Conservation (phyloP, 1,140 invertebrate genomes). For the Halyomorpha halys region DNA sequence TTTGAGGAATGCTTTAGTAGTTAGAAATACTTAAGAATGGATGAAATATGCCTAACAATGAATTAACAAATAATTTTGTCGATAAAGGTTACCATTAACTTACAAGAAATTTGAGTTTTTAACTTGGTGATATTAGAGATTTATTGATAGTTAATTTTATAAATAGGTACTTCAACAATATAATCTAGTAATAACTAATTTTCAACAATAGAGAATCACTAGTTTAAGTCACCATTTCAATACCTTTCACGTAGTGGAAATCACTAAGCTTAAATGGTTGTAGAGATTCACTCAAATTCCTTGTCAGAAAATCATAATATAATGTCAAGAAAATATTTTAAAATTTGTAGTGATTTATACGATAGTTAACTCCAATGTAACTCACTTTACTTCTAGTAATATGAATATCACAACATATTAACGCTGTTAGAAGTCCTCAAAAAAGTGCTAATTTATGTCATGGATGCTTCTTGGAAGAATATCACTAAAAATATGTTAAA, state of each 20-base stretch:
- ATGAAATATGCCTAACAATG: not conserved
- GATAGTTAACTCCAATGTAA: conserved; percentile 3
- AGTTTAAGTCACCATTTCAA: not conserved
- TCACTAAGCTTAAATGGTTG: not conserved
- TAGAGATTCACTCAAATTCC: not conserved
- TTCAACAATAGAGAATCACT: not conserved
- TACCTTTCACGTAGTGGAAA: conserved; percentile 1
- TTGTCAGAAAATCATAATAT: conserved; percentile 21
- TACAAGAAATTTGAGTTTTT: not conserved
- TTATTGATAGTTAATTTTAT: too few relatives aligned
- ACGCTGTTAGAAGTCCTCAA: conserved; percentile 21
- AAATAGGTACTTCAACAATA: too few relatives aligned
- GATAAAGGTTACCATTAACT: not conserved
- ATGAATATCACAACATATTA: conserved; percentile 25
- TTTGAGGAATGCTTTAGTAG: conserved; percentile 12
- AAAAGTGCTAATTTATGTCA: conserved; percentile 20
- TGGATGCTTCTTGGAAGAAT: conserved; percentile 24
- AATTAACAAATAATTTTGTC: conserved; percentile 8
- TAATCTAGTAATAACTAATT: too few relatives aligned
- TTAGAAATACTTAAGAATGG: conserved; percentile 6
- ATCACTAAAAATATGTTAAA: conserved; percentile 14
- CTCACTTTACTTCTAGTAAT: conserved; percentile 3
- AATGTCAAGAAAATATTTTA: conserved; percentile 19
- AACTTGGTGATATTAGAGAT: too few relatives aligned
- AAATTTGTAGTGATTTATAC: conserved; percentile 4